A percentile compares a stretch with the other conserved stretches of the same genome.
Conservation (phyloP, 2,113 vertebrate genomes). For the Pomatostomus ruficeps region DNA sequence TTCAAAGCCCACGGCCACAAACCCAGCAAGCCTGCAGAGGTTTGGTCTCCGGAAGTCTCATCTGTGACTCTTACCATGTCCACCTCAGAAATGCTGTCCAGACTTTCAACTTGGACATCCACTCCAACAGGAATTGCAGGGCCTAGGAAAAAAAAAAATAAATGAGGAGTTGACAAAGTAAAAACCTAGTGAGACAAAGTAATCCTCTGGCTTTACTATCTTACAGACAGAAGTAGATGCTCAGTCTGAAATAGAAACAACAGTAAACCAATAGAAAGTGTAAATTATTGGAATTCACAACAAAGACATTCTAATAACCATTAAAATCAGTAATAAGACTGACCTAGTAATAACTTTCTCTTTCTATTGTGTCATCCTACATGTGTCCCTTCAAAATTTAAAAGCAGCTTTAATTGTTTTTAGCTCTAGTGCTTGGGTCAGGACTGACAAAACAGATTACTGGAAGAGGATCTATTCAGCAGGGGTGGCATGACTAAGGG, state of each 20-base stretch:
- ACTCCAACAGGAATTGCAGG: conserved; percentile 93
- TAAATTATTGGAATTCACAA: not conserved
- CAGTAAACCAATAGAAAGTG: not conserved
- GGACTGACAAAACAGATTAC: accelerated
- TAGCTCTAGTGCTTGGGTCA: not conserved
- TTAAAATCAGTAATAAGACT: not conserved
- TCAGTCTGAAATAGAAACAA: not conserved
- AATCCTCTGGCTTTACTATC: not conserved
- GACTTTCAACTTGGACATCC: conserved; percentile 93
- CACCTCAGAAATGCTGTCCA: conserved; percentile 97
- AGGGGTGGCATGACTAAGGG: accelerated
- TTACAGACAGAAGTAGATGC: not conserved
- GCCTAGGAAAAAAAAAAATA: conserved; percentile 60
- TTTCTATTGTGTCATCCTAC: not conserved
- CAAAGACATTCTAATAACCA: not conserved
- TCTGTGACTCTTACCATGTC: conserved; percentile 84
- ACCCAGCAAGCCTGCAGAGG: not conserved
- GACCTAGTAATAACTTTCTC: not conserved
- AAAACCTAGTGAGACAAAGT: not conserved
- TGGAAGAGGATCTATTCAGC: not conserved
- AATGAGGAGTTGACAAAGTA: not conserved
- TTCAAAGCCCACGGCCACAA: not conserved
- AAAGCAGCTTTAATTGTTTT: not conserved
- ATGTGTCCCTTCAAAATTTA: not conserved
- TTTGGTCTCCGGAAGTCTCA: not conserved